Percentiles rank a stretch among this genome's conserved stretches.
phyloP scores from a whole-genome alignment of 2,113 vertebrate species.

The Propithecus coquereli region DNA sequence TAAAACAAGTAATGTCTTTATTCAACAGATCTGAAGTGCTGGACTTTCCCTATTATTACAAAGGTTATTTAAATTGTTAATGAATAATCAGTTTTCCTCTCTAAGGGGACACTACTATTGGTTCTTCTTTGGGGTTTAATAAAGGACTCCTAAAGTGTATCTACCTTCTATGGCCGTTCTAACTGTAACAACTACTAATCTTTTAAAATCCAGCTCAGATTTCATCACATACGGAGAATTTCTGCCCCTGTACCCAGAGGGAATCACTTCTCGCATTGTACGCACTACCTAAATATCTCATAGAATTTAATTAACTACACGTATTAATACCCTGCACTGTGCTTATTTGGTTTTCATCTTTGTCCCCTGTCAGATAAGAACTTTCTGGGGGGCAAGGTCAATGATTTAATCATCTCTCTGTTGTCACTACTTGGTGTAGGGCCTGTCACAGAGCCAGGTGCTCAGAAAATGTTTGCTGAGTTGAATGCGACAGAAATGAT shows the following conservation, averaged over 20 bases:
- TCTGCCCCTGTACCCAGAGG: background rate
- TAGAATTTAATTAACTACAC: background rate
- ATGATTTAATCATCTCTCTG: background rate
- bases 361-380: background rate
- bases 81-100: background rate
- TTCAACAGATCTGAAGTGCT: background rate
- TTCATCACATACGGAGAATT: background rate
- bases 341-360: background rate
- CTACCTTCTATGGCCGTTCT: background rate
- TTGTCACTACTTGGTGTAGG: background rate
- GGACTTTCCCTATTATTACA: background rate
- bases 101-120: background rate
- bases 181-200: background rate
- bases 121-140: background rate
- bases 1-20: background rate
- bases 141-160: background rate
- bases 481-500: constrained; percentile 8
- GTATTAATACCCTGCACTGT: too few relatives aligned
- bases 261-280: background rate
- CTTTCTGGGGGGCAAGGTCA: background rate
- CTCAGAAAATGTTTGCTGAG: background rate
- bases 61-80: background rate
- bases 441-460: background rate
- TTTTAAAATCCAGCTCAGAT: background rate
- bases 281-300: background rate